Evolutionary conservation across 92 coral and sea anemone genomes (phyloP).

Genomic region (Micromussa lordhowensis): DNA sequence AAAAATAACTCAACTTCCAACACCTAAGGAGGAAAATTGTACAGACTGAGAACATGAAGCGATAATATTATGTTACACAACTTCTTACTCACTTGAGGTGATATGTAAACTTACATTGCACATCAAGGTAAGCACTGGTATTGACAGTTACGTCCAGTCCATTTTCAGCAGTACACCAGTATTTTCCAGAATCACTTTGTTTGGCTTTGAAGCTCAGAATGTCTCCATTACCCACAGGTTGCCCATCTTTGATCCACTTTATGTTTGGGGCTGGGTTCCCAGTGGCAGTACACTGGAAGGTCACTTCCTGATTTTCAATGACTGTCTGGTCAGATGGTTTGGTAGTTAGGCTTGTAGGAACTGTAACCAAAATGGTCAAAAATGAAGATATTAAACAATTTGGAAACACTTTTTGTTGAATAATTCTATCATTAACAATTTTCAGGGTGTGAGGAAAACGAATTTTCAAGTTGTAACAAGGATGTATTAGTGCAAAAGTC

Average conservation of each 20-base stretch:
- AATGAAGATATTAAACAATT: neutral
- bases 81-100: no score
- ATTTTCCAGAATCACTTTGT: neutral
- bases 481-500: no score
- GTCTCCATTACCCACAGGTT: neutral
- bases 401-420: no score
- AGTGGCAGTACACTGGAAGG: neutral
- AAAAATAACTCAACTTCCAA: no score
- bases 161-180: neutral
- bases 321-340: neutral
- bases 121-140: neutral
- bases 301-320: neutral
- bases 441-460: no score
- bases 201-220: neutral
- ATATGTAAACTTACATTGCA: neutral
- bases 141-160: neutral
- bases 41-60: no score
- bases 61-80: no score
- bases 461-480: no score
- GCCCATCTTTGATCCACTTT: neutral
- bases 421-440: no score
- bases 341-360: neutral
- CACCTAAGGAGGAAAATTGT: no score
- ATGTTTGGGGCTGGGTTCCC: neutral
- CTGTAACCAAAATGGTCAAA: neutral